Evolutionary conservation across 2,113 vertebrate species (phyloP), one percentile per base, ranked within the genome.

Genomic region (Quiscalus mexicanus): DNA sequence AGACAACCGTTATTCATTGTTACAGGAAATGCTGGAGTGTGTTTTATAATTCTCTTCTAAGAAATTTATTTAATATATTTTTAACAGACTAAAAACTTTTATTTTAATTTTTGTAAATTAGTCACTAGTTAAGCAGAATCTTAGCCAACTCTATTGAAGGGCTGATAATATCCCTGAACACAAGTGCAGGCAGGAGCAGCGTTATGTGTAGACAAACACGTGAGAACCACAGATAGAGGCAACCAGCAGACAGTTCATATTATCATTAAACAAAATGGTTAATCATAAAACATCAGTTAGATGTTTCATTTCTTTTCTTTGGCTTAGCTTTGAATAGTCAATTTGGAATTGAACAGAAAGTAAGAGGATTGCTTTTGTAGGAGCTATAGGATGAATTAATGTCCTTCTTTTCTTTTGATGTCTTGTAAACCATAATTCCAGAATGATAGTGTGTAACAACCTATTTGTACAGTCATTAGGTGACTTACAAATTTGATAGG

Each of bases 171-270:
- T 4, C 5, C 8, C 1, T 15, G 30, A 59, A 12, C 6, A 18
- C 3, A 55, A 45, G 24, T 49, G 8, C 16, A 53, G 37, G 16
- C 28, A 64, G 25, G 14, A 73, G 22, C 25, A 27, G 9, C 1
- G 1, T 49, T 55, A 6, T 11, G 2, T 55, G 25, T 56, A 77
- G 55, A 31, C 6, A 60, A 77, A 24, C 3, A 44, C 0, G 0
- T 24, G 25, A 45, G 76, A 90, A 68, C 5, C 30, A 19, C n/a
- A 44, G 37, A 19, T 10, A 47, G 55, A 45, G 19, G 15, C 15
- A 74, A 8, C 23, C 31, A 10, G 14, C 19, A 76, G 35, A 25
- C 24, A 60, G 10, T 44, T 83, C 16, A 45, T 23, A 50, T 13
- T 30, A 18, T 41, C 13, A 11, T 86, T 50, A 70, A 74, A 33